These are phyloP conservation scores for Penaeus chinensis DNA, from an alignment of 1,140 invertebrate species.

Conservation along the genomic window DNA sequence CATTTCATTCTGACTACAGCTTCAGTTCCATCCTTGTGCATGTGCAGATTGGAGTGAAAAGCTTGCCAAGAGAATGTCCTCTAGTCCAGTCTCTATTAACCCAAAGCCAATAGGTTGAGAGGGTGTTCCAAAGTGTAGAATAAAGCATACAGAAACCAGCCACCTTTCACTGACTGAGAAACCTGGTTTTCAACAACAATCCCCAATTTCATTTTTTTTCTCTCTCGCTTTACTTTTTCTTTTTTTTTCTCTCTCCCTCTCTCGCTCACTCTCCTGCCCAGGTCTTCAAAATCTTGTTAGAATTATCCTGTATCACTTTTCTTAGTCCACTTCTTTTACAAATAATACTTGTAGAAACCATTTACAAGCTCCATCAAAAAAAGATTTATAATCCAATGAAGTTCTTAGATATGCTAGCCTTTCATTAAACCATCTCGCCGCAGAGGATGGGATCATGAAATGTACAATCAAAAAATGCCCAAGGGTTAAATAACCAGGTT, in stretches of 20 bases:
- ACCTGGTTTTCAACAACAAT: slow-evolving; percentile 41
- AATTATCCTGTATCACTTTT: too few species aligned
- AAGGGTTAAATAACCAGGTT: slow-evolving; percentile 51
- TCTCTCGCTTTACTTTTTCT: slow-evolving; percentile 21
- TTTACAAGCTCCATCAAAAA: neutral
- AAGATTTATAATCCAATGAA: neutral
- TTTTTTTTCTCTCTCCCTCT: neutral
- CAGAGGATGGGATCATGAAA: neutral
- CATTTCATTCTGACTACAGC: too few species aligned
- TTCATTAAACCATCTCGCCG: too few species aligned
- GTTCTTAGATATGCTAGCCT: too few species aligned
- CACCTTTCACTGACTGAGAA: slow-evolving; percentile 60
- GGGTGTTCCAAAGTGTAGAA: slow-evolving; percentile 44
- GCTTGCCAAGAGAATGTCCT: neutral
- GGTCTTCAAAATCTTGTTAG: too few species aligned
- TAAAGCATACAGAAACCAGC: slow-evolving; percentile 56
- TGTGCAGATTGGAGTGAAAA: slow-evolving; percentile 21
- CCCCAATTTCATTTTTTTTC: neutral
- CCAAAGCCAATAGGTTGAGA: slow-evolving; percentile 9
- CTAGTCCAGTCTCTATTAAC: slow-evolving; percentile 29
- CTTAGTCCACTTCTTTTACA: too few species aligned
- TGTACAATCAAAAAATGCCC: neutral
- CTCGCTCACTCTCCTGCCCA: too few species aligned
- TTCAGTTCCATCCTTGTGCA: slow-evolving; percentile 6
- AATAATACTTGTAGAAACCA: too few species aligned